Conservation (phyloP, 2,888 invertebrate species). For the Habrosyne pyritoides region DNA sequence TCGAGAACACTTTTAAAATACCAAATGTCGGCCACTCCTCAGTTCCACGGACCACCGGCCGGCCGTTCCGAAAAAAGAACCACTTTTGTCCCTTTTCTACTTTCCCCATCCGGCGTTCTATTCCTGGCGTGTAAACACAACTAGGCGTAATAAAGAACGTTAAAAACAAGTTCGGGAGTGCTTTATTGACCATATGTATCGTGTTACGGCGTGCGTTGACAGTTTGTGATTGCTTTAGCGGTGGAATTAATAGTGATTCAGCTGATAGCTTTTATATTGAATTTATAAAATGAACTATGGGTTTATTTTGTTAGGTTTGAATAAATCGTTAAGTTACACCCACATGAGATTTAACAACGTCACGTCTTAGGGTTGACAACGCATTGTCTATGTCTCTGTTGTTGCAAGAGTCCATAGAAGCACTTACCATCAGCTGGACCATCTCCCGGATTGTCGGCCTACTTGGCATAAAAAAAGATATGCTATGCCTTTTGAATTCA, state of each 20-base stretch:
- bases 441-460: too few species aligned
- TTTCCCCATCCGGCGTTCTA: conserved; percentile 62
- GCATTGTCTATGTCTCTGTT: too few species aligned
- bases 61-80: conserved; percentile 60
- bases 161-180: conserved; percentile 41
- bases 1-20: background rate
- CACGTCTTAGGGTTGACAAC: too few species aligned
- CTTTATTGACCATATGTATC: conserved; percentile 67
- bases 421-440: too few species aligned
- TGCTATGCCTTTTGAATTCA: too few species aligned
- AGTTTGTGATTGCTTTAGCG: conserved; percentile 12
- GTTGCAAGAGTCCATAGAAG: background rate
- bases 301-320: too few species aligned
- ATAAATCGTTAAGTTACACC: too few species aligned
- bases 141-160: conserved; percentile 43
- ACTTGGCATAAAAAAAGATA: too few species aligned
- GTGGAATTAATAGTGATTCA: background rate
- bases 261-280: too few species aligned
- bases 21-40: conserved; percentile 13
- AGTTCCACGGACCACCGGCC: conserved; percentile 56
- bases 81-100: conserved; percentile 56
- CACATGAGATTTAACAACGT: too few species aligned
- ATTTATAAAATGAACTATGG: too few species aligned
- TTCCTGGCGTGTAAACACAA: conserved; percentile 51
- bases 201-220: conserved; percentile 48